These are phyloP conservation scores for Tiliqua scincoides DNA, from an alignment of 2,113 vertebrate species.

Conservation along the genomic window DNA sequence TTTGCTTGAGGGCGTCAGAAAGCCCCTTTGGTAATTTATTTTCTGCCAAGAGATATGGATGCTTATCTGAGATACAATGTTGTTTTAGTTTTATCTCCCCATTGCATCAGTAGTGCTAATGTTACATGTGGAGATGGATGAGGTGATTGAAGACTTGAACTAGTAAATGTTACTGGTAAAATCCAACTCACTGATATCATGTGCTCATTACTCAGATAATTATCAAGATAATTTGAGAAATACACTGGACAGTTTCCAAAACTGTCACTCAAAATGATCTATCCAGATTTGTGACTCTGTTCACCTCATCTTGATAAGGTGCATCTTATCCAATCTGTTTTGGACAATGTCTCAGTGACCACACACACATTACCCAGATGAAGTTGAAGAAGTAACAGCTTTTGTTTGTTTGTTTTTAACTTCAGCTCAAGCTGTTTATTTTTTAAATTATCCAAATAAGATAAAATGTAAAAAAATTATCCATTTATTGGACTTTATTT, in stretches of 20 bases:
- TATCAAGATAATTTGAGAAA: constrained; percentile 9
- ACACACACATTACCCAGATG: neutral
- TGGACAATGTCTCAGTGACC: neutral
- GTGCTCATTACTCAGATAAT: constrained; percentile 15
- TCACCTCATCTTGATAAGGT: neutral
- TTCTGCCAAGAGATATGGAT: constrained; percentile 46
- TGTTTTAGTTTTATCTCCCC: constrained; percentile 47
- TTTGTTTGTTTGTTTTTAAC: neutral
- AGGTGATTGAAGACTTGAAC: neutral
- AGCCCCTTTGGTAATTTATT: constrained; percentile 53
- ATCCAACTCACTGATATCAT: constrained; percentile 2
- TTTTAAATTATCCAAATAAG: too few relatives aligned
- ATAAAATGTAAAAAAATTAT: too few relatives aligned
- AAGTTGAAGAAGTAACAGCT: neutral
- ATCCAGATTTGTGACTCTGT: neutral
- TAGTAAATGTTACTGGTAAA: constrained; percentile 14
- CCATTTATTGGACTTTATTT: too few relatives aligned
- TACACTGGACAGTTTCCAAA: neutral
- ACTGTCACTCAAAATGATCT: neutral
- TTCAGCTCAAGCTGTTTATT: too few relatives aligned
- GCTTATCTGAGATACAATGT: constrained; percentile 50
- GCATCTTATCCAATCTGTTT: neutral
- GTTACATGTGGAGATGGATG: constrained; percentile 51
- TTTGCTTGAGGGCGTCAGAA: constrained; percentile 45
- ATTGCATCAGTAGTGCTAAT: constrained; percentile 3